These are phyloP conservation scores for Netelia virgata DNA, from an alignment of 2,888 invertebrate species.

Conservation along the genomic window DNA sequence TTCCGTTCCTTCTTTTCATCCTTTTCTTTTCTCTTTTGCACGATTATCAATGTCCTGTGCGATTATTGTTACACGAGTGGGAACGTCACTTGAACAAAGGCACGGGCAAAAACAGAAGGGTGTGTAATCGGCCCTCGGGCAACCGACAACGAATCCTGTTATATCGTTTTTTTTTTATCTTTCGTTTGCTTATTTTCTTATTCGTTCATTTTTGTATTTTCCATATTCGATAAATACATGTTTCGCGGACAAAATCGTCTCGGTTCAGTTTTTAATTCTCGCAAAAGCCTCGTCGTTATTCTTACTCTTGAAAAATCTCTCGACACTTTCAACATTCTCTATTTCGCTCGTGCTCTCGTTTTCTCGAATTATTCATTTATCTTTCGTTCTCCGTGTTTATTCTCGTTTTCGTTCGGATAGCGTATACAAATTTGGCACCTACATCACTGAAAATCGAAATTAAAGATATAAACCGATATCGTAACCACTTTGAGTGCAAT, in stretches of 20 bases:
- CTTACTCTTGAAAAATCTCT: not conserved
- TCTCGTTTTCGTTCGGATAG: conserved; percentile 43
- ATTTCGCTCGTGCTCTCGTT: conserved; percentile 18
- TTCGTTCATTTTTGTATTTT: not conserved
- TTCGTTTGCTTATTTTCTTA: not conserved
- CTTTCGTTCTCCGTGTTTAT: not conserved
- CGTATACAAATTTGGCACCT: conserved; percentile 74
- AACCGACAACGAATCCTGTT: conserved; percentile 63
- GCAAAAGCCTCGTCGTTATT: too few species aligned
- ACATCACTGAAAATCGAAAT: conserved; percentile 42
- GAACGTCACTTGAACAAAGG: conserved; percentile 61
- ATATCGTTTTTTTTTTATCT: conserved; percentile 2
- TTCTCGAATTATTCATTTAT: conserved; percentile 15
- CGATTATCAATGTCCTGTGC: conserved; percentile 24
- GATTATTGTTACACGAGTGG: conserved; percentile 42
- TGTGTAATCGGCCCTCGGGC: conserved; percentile 49
- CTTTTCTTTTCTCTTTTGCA: conserved; percentile 13
- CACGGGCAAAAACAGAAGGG: conserved; percentile 61
- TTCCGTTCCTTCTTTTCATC: conserved; percentile 19
- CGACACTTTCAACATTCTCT: not conserved
- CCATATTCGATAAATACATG: not conserved
- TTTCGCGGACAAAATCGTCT: conserved; percentile 43
- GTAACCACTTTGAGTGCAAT: conserved; percentile 46
- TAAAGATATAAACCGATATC: conserved; percentile 43
- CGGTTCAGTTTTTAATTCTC: not conserved